These are phyloP conservation scores for Heliconius hewitsoni DNA, from an alignment of 1,140 invertebrate genomes.

Conservation along the genomic window DNA sequence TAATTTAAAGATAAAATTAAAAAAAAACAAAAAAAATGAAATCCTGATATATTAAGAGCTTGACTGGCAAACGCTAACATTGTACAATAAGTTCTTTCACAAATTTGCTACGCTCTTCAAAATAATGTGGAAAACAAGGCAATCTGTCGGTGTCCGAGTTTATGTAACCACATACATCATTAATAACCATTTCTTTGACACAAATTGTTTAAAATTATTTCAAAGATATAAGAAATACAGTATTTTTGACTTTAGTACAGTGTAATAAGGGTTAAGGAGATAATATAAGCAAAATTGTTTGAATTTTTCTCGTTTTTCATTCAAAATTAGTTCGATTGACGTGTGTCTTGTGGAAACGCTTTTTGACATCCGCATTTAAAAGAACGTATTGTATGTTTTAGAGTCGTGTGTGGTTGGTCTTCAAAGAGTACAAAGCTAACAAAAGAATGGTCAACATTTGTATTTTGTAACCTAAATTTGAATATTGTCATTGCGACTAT, in stretches of 20 bases:
- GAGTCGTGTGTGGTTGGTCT: constrained; percentile 57
- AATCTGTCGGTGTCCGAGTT: constrained; percentile 46
- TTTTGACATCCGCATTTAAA: constrained; percentile 52
- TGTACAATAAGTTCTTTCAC: constrained; percentile 46
- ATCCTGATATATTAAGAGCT: constrained; percentile 42
- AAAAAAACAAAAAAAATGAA: not conserved
- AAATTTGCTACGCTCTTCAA: constrained; percentile 53
- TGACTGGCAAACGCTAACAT: constrained; percentile 52
- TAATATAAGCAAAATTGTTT: not conserved
- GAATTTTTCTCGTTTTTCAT: constrained; percentile 39
- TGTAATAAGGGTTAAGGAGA: not conserved
- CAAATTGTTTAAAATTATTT: not conserved
- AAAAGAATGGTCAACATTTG: constrained; percentile 48
- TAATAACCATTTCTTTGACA: constrained; percentile 54
- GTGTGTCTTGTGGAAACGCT: constrained; percentile 50
- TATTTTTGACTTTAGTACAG: not conserved
- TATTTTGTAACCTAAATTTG: constrained; percentile 46
- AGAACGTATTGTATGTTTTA: constrained; percentile 59
- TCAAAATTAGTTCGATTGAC: constrained; percentile 59
- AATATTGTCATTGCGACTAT: not conserved
- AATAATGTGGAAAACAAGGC: constrained; percentile 42
- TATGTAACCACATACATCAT: constrained; percentile 59
- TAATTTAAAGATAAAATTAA: not conserved
- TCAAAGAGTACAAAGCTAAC: constrained; percentile 49
- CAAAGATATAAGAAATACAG: not conserved